Conservation (phyloP, 1,140 invertebrate species). For the Neodiprion fabricii region DNA sequence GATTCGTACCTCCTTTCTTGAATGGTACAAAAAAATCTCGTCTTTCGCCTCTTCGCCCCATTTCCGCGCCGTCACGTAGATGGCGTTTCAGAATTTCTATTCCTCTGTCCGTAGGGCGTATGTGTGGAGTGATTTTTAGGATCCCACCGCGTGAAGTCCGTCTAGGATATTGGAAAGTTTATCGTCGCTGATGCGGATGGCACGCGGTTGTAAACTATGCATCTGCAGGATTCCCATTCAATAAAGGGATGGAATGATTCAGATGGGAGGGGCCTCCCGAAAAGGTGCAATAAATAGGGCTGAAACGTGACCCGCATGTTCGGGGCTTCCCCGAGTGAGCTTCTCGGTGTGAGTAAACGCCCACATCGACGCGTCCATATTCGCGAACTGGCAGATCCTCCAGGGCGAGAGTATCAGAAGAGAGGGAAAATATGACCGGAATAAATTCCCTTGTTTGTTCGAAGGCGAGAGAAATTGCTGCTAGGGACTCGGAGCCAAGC, state of each 20-base stretch:
- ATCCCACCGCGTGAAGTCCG: neutral
- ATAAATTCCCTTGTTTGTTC: slow-evolving; percentile 1
- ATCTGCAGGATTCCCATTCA: slow-evolving; percentile 44
- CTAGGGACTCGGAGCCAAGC: neutral
- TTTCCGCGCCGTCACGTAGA: neutral
- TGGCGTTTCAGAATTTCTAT: too few species aligned
- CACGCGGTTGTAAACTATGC: slow-evolving; percentile 41
- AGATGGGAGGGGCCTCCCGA: slow-evolving; percentile 39
- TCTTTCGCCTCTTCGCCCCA: too few species aligned
- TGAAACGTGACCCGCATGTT: slow-evolving; percentile 36
- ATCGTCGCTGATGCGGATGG: slow-evolving; percentile 34
- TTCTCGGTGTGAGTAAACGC: neutral
- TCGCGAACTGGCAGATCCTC: neutral
- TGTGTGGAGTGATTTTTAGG: neutral
- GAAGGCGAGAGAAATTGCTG: neutral
- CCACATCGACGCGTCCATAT: too few species aligned
- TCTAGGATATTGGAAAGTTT: slow-evolving; percentile 44
- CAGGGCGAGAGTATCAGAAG: neutral
- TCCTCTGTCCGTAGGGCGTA: too few species aligned
- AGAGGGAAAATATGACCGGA: slow-evolving; percentile 2
- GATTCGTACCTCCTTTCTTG: too few species aligned
- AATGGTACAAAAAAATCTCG: too few species aligned
- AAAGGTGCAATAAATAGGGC: slow-evolving; percentile 48
- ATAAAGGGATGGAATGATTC: slow-evolving; percentile 55
- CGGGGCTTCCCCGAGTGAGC: neutral